Base-by-base conservation (phyloP, 2,113 vertebrate species). In the Hippocampus barbouri region DNA sequence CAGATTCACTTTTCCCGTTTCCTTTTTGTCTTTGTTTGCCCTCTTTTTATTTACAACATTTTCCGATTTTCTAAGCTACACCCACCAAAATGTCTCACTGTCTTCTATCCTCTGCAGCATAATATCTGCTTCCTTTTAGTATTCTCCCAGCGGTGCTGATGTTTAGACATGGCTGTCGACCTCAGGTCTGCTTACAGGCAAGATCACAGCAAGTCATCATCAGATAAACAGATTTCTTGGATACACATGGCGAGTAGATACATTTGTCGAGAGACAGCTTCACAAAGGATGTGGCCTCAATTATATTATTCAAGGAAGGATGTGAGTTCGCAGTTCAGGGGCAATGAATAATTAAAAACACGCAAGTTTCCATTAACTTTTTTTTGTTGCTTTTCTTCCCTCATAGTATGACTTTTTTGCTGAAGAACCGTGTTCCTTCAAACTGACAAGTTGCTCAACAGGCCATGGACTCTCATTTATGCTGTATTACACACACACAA, bases 171-270 rank as follows among this genome's bases (percentile, higher is more conserved):
- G 78, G 67, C 61, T 66, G 66, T 20, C 49, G 70, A 72, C 70
- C 79, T 78, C 75, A 79, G 83, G 83, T 86, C 83, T 90, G 86
- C 89, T 89, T 89, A 86, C 73, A 63, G 80, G 82, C 77, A 66
- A 76, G 73, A 84, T 78, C 76, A 86, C 86, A 86, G 90, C 87
- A 92, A 89, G 82, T 83, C 78, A 67, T 71, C 79, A 88, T 87
- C 85, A 88, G 86, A 91, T 91, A 89, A 91, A 85, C 65, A 38
- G 79, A 87, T 89, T 86, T 85, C 78, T 87, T 80, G 77, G 72
- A 89, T 75, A 89, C 84, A 87, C 76, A 86, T 86, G 75, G 82
- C 65, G 27, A 81, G 78, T 72, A 84, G 87, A 89, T 86, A 71
- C 65, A 81, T 86, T 87, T 88, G 80, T 77, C 87, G 79, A 64